A percentile compares a stretch with the other conserved stretches of the same genome.
phyloP scores from a whole-genome alignment of 2,888 invertebrate genomes.

The Blastobasis adustella region DNA sequence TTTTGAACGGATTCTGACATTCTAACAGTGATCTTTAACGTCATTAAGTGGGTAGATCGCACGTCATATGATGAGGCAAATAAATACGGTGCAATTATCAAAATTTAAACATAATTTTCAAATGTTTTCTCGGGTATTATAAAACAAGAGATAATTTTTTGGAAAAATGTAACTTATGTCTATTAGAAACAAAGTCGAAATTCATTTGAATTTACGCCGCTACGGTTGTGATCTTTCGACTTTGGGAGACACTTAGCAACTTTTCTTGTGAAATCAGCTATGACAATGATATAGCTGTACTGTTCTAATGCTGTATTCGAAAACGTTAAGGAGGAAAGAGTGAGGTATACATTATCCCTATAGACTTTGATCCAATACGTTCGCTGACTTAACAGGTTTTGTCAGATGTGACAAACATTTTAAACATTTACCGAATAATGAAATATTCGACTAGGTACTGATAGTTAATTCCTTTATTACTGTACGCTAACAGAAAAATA shows the following conservation, averaged over 20 bases:
- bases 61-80: too few relatives aligned
- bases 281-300: constrained; percentile 26
- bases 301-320: constrained; percentile 20
- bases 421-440: too few relatives aligned
- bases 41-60: too few relatives aligned
- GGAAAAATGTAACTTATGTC: constrained; percentile 24
- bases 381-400: constrained; percentile 68
- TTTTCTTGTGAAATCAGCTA: constrained; percentile 39
- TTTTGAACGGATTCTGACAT: constrained; percentile 3
- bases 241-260: constrained; percentile 30
- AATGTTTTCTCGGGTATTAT: constrained; percentile 31
- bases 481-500: too few relatives aligned
- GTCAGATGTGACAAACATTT: constrained; percentile 38
- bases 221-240: constrained; percentile 28
- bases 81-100: constrained; percentile 7
- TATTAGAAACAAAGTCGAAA: constrained; percentile 17
- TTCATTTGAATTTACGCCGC: constrained; percentile 14
- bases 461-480: too few relatives aligned
- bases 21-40: too few relatives aligned
- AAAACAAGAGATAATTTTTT: constrained; percentile 43
- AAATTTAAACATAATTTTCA: constrained; percentile 17
- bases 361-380: constrained; percentile 47
- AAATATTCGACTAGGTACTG: too few relatives aligned
- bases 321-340: constrained; percentile 21
- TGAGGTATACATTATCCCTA: constrained; percentile 32